Evolutionary conservation across 1,140 invertebrate genomes (phyloP), one percentile per base, ranked within the genome.

Genomic region (Drosophila aff.): DNA sequence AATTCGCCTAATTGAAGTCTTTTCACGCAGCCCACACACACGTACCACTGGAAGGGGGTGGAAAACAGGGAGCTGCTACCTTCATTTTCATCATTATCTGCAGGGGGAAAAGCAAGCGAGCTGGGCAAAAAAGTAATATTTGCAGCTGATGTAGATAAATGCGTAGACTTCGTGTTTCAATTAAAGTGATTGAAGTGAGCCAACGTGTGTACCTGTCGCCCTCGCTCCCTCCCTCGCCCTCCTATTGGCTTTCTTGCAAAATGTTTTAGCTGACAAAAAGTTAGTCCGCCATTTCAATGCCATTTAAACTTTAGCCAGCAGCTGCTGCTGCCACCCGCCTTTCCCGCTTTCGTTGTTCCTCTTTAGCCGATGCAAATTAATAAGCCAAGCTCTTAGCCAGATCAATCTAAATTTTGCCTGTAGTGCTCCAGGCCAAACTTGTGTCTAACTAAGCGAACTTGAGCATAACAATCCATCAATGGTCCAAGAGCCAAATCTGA

Each of bases 111-210:
- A 21, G 15, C 15, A 23, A 21, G 26, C 41, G 67, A 43, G 15
- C 58, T 38, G 55, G 55, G 52, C 59, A 47, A 76, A 84, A 90
- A 87, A 72, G 85, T 84, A 89, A 89, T 89, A 85, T 90, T 85
- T 89, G 86, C 87, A 76, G 85, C 78, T 89, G 85, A 89, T 89
- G 86, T 89, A 89, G 85, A 89, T 89, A 89, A 89, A 89, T 89
- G 85, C 83, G 85, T 90, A 89, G 85, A 89, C 78, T 89, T 89
- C 85, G 85, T 89, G 85, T 89, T 89, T 89, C 85, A 89, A 89
- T 89, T 89, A 89, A 89, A 89, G 85, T 89, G 85, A 89, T 89
- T 89, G 85, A 89, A 89, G 85, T 82, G 78, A 62, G 64, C 43
- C 63, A 40, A 61, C 47, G 23, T 80, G 83, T 63, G 36, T 60